A percentile compares a stretch with the other conserved stretches of the same genome.
Evolutionary conservation across 2,113 vertebrate species (phyloP).

Genomic region (Prunella himalayana): DNA sequence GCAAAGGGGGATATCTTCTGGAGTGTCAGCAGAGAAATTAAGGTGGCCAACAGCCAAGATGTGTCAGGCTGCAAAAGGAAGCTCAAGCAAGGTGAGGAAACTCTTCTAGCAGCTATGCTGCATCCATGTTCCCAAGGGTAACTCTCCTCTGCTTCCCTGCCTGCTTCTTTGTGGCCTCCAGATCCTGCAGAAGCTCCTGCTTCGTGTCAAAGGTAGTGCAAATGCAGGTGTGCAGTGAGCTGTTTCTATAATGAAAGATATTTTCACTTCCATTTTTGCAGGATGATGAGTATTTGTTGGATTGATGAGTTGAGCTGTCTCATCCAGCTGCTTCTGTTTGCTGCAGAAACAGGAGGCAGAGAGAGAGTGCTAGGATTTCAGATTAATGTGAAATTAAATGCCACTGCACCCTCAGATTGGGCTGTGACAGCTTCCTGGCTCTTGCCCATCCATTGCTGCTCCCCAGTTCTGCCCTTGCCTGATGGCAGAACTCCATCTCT

Average conservation of each 20-base stretch:
- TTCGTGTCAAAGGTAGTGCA: not conserved
- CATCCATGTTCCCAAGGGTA: not conserved
- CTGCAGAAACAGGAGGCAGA: not conserved
- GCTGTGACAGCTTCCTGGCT: not conserved
- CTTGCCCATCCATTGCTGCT: not conserved
- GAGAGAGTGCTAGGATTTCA: rapidly evolving
- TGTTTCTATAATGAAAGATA: rapidly evolving
- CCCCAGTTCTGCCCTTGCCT: not conserved
- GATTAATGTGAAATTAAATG: too few relatives aligned
- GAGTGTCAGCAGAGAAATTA: not conserved
- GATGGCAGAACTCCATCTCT: not conserved
- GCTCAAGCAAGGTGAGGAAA: not conserved
- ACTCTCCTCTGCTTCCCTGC: not conserved
- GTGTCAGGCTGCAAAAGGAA: not conserved
- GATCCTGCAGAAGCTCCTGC: not conserved
- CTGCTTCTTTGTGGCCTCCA: not conserved
- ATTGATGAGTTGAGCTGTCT: not conserved
- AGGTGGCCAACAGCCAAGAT: not conserved
- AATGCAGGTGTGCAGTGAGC: rapidly evolving
- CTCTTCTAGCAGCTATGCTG: not conserved
- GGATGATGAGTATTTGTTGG: not conserved
- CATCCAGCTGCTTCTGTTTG: not conserved
- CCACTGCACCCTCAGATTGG: not conserved
- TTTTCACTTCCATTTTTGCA: not conserved
- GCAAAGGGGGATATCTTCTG: not conserved